phyloP scores from a whole-genome alignment of 2,113 vertebrate genomes.

The Nycticorax nycticorax region DNA sequence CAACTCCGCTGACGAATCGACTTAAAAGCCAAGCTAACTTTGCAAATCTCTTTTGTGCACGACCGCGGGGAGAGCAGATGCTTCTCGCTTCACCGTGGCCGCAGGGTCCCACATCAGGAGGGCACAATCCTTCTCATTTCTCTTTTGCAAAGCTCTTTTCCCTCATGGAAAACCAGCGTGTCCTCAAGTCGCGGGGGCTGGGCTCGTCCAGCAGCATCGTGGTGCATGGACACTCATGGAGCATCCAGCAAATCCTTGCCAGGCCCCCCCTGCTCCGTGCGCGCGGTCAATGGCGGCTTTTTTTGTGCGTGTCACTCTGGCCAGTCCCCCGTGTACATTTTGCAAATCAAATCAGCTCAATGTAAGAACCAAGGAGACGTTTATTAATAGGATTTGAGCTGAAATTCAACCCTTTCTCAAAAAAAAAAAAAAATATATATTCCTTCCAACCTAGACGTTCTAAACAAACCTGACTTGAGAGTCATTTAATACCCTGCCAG shows the following conservation, averaged over 20 bases:
- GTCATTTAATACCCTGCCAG: background rate
- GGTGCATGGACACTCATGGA: background rate
- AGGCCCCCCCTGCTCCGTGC: background rate
- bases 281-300: background rate
- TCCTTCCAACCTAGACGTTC: background rate
- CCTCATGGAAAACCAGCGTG: background rate
- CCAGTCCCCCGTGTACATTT: fast-evolving
- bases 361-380: background rate
- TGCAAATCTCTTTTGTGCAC: background rate
- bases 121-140: background rate
- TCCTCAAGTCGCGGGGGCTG: background rate
- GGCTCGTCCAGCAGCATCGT: fast-evolving
- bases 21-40: conserved; percentile 5
- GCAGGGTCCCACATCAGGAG: background rate
- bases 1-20: background rate
- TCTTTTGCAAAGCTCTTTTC: background rate
- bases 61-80: background rate
- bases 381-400: background rate
- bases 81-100: background rate
- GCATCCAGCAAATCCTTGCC: background rate
- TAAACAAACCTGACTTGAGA: background rate
- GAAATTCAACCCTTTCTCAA: background rate
- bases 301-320: background rate
- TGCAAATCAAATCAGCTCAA: background rate
- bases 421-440: background rate